phyloP scores from a whole-genome alignment of 2,113 vertebrate genomes.

The Nasalis larvatus region DNA sequence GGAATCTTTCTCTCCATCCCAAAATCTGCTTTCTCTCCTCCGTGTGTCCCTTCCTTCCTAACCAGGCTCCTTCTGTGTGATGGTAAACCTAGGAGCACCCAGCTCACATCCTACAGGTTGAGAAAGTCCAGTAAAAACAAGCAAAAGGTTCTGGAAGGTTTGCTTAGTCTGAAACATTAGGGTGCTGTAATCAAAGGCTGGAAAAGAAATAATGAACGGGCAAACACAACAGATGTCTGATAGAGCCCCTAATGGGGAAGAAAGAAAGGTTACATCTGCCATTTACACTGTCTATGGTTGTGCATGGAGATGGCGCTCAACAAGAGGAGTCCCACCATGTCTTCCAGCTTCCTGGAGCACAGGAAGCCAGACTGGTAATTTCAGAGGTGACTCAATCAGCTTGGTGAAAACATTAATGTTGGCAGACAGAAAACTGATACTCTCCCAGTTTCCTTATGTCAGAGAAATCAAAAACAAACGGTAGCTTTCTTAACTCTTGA shows the following conservation, averaged over 20 bases:
- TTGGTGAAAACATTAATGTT: background rate
- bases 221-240: background rate
- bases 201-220: background rate
- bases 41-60: background rate
- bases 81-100: background rate
- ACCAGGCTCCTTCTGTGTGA: background rate
- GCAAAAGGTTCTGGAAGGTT: background rate
- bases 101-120: background rate
- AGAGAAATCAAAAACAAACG: background rate
- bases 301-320: too few relatives aligned
- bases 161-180: background rate
- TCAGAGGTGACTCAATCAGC: background rate
- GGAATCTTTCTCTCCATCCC: background rate
- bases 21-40: background rate
- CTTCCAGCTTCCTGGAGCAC: background rate
- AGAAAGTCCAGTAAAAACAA: background rate
- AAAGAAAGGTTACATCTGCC: background rate
- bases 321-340: rapidly evolving
- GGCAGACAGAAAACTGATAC: background rate
- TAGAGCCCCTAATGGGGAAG: background rate
- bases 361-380: background rate
- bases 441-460: background rate
- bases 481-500: constrained; percentile 1
- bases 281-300: background rate
- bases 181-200: background rate